phyloP scores from a whole-genome alignment of 1,140 invertebrate genomes.

The Solenopsis fugax region DNA sequence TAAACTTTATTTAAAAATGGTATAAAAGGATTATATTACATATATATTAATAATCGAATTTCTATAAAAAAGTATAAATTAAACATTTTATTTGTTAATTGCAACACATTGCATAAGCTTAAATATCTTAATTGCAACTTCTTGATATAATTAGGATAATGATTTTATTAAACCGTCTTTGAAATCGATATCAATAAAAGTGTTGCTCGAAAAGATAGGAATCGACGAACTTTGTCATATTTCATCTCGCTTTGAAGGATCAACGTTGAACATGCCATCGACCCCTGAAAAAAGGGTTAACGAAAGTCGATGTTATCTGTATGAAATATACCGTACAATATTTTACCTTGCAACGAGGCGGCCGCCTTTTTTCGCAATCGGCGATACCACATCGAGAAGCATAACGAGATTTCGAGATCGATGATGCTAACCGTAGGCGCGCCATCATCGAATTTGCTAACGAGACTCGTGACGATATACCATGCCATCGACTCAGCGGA shows the following conservation, averaged over 20 bases:
- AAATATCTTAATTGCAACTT: neutral
- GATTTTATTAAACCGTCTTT: neutral
- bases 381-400: constrained; percentile 13
- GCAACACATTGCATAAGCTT: too few species aligned
- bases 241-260: constrained; percentile 41
- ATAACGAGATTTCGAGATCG: constrained; percentile 69
- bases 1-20: neutral
- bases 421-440: constrained; percentile 55
- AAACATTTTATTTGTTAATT: neutral
- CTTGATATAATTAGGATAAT: neutral
- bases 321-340: constrained; percentile 63
- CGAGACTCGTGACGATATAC: constrained; percentile 62
- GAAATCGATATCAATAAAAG: neutral
- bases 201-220: neutral
- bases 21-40: neutral
- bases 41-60: neutral
- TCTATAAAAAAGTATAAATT: neutral
- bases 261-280: constrained; percentile 27
- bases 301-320: constrained; percentile 49
- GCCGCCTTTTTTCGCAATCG: constrained; percentile 31
- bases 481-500: constrained; percentile 47
- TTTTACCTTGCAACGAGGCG: constrained; percentile 41
- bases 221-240: neutral
- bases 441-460: constrained; percentile 62
- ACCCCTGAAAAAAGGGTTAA: constrained; percentile 49